phyloP scores from a whole-genome alignment of 2,797 vertebrate genomes.

The Chromis chromis region DNA sequence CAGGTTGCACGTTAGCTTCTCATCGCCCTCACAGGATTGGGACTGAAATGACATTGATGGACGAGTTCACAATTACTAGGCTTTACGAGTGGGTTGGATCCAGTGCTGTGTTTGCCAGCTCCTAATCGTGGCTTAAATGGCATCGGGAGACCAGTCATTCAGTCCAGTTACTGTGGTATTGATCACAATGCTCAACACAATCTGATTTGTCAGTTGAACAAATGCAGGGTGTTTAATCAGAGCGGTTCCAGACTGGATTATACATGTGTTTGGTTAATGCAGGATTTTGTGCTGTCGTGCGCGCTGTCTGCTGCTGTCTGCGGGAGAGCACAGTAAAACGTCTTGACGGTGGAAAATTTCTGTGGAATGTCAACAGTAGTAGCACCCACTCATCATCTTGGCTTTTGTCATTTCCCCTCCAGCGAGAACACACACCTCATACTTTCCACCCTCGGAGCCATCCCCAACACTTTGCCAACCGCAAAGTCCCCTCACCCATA shows the following conservation, averaged over 20 bases:
- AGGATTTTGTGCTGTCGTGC: slow-evolving; percentile 17
- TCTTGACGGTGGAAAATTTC: slow-evolving; percentile 57
- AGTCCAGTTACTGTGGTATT: slow-evolving; percentile 27
- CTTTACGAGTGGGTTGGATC: slow-evolving; percentile 34
- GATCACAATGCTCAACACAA: slow-evolving; percentile 24
- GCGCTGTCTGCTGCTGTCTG: slow-evolving; percentile 14
- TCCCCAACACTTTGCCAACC: slow-evolving; percentile 32
- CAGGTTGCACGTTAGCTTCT: slow-evolving; percentile 23
- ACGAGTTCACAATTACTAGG: slow-evolving; percentile 44
- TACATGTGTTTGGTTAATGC: slow-evolving; percentile 1
- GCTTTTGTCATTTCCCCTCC: slow-evolving; percentile 68
- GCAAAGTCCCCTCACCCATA: slow-evolving; percentile 21
- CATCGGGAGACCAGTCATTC: slow-evolving; percentile 37
- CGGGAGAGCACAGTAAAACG: slow-evolving; percentile 33
- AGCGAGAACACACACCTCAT: slow-evolving; percentile 60
- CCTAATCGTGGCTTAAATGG: slow-evolving; percentile 50
- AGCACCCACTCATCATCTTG: slow-evolving; percentile 62
- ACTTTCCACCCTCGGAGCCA: slow-evolving; percentile 67
- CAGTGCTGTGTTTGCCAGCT: slow-evolving; percentile 45
- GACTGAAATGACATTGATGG: slow-evolving; percentile 65
- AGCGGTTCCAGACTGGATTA: slow-evolving; percentile 28
- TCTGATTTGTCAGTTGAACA: slow-evolving; percentile 28
- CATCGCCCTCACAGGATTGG: slow-evolving; percentile 14
- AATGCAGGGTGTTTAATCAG: slow-evolving; percentile 13
- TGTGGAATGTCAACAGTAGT: slow-evolving; percentile 75